Evolutionary conservation across 2,797 vertebrate species (phyloP).

Genomic region (Anabas testudineus): DNA sequence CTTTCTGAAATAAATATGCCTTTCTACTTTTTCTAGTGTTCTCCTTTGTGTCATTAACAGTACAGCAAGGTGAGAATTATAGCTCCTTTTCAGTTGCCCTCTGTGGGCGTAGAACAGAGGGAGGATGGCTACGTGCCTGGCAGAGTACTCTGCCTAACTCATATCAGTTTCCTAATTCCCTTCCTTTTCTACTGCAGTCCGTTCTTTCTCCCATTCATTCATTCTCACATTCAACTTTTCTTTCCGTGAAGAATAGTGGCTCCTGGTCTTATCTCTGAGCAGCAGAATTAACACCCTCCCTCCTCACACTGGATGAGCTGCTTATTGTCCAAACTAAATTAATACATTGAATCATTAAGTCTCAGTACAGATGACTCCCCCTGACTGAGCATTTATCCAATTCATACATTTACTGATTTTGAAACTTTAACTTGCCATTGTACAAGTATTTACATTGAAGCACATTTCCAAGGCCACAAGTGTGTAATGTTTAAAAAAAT

Average conservation of each 20-base stretch:
- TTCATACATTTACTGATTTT: conserved; percentile 22
- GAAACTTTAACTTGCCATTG: neutral
- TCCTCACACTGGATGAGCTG: conserved; percentile 18
- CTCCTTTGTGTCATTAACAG: conserved; percentile 48
- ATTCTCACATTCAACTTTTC: conserved; percentile 22
- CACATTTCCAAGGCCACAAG: no score
- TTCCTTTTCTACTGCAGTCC: conserved; percentile 5
- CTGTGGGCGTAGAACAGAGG: conserved; percentile 39
- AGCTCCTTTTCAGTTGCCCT: conserved; percentile 35
- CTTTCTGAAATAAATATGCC: conserved; percentile 6
- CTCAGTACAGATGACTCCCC: conserved; percentile 13
- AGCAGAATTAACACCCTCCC: conserved; percentile 31
- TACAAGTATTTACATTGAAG: no score
- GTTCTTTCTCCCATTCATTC: conserved; percentile 7
- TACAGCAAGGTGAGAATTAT: conserved; percentile 36
- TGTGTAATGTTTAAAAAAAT: no score
- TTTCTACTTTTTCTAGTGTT: conserved; percentile 35
- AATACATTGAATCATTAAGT: conserved; percentile 25
- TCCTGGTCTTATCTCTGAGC: conserved; percentile 52
- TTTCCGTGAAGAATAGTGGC: conserved; percentile 32
- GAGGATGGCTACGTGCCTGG: conserved; percentile 32
- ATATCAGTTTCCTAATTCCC: conserved; percentile 33
- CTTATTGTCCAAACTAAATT: conserved; percentile 39
- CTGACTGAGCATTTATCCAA: conserved; percentile 27
- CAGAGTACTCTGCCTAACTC: conserved; percentile 32